Conservation (phyloP, 2,888 invertebrate genomes). For the Drosophila vallismaia region DNA sequence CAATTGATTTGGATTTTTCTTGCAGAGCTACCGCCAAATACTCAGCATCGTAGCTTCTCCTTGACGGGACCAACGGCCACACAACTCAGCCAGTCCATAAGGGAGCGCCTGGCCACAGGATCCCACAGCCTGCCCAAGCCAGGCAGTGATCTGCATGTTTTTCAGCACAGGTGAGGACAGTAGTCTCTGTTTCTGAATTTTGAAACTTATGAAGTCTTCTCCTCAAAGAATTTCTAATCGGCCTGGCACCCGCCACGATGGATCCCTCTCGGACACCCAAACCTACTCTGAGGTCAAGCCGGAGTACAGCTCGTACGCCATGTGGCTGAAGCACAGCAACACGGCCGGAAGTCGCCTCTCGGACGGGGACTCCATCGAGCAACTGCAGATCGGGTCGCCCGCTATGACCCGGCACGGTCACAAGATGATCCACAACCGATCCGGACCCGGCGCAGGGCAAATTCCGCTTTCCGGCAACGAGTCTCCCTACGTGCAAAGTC, state of each 20-base stretch:
- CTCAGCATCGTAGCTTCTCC: slow-evolving; percentile 93
- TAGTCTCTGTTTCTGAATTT: background rate
- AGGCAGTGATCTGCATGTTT: slow-evolving; percentile 87
- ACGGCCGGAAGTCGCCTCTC: slow-evolving; percentile 91
- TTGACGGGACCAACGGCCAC: slow-evolving; percentile 93
- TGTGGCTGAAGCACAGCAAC: slow-evolving; percentile 94
- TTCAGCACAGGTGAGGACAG: slow-evolving; percentile 86
- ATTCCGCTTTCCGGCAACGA: slow-evolving; percentile 72
- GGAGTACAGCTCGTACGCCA: slow-evolving; percentile 92
- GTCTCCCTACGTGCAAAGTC: slow-evolving; percentile 85
- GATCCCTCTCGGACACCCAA: slow-evolving; percentile 94
- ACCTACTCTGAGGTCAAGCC: slow-evolving; percentile 89
- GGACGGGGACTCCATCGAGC: slow-evolving; percentile 95
- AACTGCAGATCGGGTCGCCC: slow-evolving; percentile 89
- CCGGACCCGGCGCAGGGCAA: slow-evolving; percentile 55
- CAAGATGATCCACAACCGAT: slow-evolving; percentile 82
- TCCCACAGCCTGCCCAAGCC: slow-evolving; percentile 94
- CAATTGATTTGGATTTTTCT: background rate
- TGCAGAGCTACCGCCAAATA: slow-evolving; percentile 86
- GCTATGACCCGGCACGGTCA: slow-evolving; percentile 86
- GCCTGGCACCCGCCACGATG: slow-evolving; percentile 87
- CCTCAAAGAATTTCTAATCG: slow-evolving; percentile 75
- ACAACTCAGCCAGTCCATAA: slow-evolving; percentile 93
- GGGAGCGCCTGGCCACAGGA: slow-evolving; percentile 92
- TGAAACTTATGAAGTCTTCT: background rate